Conservation (phyloP, 1,140 invertebrate genomes). For the Drosophila subobscura region DNA sequence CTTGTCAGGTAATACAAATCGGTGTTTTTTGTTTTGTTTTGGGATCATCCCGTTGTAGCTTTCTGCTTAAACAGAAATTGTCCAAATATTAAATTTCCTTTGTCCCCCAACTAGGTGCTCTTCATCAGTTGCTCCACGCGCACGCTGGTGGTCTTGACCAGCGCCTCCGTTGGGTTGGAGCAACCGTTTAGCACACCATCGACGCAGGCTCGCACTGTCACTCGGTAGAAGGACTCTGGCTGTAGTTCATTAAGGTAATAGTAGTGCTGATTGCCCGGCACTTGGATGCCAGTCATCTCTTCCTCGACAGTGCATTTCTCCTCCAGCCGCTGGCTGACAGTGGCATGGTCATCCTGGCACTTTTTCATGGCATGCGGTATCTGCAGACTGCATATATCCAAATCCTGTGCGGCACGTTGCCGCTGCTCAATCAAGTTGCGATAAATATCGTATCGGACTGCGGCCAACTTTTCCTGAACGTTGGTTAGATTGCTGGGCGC, state of each 20-base stretch:
- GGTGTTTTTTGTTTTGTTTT: conserved; percentile 2
- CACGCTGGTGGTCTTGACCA: conserved; percentile 45
- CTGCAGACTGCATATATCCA: conserved; percentile 14
- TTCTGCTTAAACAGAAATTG: not conserved
- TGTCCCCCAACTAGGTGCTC: conserved; percentile 9
- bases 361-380: conserved; percentile 41
- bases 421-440: conserved; percentile 26
- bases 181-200: conserved; percentile 64
- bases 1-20: conserved; percentile 29
- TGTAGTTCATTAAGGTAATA: conserved; percentile 37
- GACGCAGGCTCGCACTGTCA: conserved; percentile 65
- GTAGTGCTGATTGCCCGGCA: conserved; percentile 50
- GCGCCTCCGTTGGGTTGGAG: conserved; percentile 47
- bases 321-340: conserved; percentile 46
- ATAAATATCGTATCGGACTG: conserved; percentile 34
- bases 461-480: not conserved
- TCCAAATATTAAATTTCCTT: not conserved
- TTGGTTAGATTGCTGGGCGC: conserved; percentile 1
- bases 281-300: conserved; percentile 21
- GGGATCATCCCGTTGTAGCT: not conserved
- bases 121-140: conserved; percentile 49
- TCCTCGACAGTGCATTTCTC: conserved; percentile 59
- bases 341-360: conserved; percentile 43
- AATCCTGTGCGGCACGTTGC: conserved; percentile 47
- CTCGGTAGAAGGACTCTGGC: conserved; percentile 50